Conservation (phyloP, 2,888 invertebrate species). For the Cerastoderma edule region DNA sequence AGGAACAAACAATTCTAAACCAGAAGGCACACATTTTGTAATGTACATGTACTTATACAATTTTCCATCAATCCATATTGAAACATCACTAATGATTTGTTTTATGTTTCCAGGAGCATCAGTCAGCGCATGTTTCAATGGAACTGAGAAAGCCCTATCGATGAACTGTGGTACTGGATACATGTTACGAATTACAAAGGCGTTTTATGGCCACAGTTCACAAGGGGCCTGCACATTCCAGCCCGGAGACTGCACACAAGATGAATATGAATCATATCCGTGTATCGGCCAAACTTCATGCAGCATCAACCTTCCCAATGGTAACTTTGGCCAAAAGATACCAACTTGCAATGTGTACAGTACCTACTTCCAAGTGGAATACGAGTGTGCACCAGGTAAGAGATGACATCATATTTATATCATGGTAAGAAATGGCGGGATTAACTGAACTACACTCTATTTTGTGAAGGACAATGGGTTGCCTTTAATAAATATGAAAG, state of each 20-base stretch:
- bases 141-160: constrained; percentile 66
- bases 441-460: too few species aligned
- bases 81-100: too few species aligned
- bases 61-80: too few species aligned
- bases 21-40: too few species aligned
- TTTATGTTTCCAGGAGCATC: constrained; percentile 69
- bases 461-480: too few species aligned
- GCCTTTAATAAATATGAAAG: too few species aligned
- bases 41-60: too few species aligned
- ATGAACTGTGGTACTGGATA: constrained; percentile 75
- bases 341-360: constrained; percentile 72
- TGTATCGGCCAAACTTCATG: constrained; percentile 77
- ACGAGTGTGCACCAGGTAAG: constrained; percentile 78
- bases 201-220: constrained; percentile 78
- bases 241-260: constrained; percentile 74
- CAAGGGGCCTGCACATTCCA: constrained; percentile 65
- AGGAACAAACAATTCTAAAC: too few species aligned
- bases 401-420: too few species aligned
- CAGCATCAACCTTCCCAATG: constrained; percentile 74
- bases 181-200: constrained; percentile 76
- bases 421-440: too few species aligned
- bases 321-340: constrained; percentile 68
- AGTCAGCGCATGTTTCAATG: constrained; percentile 72
- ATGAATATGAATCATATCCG: constrained; percentile 71
- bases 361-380: constrained; percentile 81